phyloP scores from a whole-genome alignment of 2,797 vertebrate genomes.

The Chelon labrosus region DNA sequence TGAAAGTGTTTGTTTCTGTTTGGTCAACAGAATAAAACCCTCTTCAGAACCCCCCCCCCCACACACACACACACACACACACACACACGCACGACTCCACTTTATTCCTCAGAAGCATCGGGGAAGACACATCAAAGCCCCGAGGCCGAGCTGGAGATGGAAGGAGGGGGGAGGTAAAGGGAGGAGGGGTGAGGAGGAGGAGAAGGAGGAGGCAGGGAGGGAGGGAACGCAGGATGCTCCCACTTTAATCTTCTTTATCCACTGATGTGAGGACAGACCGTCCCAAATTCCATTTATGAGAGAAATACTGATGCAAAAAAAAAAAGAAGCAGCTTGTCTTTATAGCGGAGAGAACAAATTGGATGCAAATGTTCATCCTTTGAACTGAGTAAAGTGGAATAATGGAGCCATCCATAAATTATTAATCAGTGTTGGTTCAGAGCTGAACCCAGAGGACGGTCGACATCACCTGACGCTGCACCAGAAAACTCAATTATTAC shows the following conservation, averaged over 20 bases:
- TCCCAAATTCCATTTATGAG: constrained; percentile 88
- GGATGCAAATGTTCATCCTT: constrained; percentile 79
- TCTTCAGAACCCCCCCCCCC: constrained; percentile 20
- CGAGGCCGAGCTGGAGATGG: constrained; percentile 79
- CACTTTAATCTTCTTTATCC: constrained; percentile 91
- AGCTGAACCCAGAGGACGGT: constrained; percentile 58
- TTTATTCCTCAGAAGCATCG: constrained; percentile 74
- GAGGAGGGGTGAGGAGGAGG: constrained; percentile 56
- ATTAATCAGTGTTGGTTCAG: constrained; percentile 82
- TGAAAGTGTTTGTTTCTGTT: neutral
- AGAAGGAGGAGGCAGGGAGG: constrained; percentile 43
- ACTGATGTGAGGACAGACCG: constrained; percentile 81
- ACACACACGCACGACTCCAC: constrained; percentile 2
- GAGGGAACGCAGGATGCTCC: constrained; percentile 77
- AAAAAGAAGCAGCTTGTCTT: constrained; percentile 79
- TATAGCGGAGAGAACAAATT: constrained; percentile 78
- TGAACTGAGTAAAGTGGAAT: constrained; percentile 88
- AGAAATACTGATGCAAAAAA: constrained; percentile 86
- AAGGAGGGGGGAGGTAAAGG: constrained; percentile 79
- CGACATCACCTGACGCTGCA: constrained; percentile 51
- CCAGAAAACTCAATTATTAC: neutral
- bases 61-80: no score
- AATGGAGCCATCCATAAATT: constrained; percentile 81
- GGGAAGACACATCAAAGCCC: constrained; percentile 91
- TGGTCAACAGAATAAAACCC: neutral